Evolutionary conservation across 1,140 invertebrate species (phyloP).

Genomic region (Drosophila simulans): DNA sequence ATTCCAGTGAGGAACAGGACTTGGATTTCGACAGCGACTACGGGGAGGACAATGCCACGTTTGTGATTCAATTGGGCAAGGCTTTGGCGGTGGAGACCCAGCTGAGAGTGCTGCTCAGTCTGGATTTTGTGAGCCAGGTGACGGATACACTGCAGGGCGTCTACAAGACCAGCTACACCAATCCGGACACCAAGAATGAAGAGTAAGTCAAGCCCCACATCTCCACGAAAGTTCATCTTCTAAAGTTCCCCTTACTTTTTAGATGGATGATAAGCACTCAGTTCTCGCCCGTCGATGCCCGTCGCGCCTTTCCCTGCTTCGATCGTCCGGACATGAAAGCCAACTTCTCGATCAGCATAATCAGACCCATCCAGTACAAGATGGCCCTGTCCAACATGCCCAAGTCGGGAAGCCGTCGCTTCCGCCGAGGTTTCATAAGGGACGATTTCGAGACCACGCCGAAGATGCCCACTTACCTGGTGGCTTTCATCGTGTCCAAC

Average conservation of each 20-base stretch:
- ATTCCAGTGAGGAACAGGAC: constrained; percentile 61
- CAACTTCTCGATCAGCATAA: constrained; percentile 89
- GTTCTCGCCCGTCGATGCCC: constrained; percentile 92
- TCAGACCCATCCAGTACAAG: constrained; percentile 87
- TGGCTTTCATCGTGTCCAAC: constrained; percentile 86
- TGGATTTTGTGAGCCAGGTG: constrained; percentile 88
- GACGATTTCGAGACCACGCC: constrained; percentile 88
- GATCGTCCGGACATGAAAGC: constrained; percentile 94
- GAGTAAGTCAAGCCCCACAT: constrained; percentile 86
- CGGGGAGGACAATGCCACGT: constrained; percentile 72
- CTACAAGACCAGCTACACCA: constrained; percentile 91
- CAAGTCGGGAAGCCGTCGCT: constrained; percentile 38
- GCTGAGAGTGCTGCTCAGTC: constrained; percentile 83
- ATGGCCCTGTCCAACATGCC: constrained; percentile 89
- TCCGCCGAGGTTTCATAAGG: constrained; percentile 81
- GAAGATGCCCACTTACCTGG: constrained; percentile 91
- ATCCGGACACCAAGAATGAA: constrained; percentile 86
- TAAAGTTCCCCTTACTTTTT: too few relatives aligned
- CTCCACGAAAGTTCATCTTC: too few relatives aligned
- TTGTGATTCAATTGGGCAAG: constrained; percentile 63
- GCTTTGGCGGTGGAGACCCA: constrained; percentile 35
- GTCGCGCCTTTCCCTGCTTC: constrained; percentile 95
- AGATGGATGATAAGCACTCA: constrained; percentile 90
- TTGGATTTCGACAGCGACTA: constrained; percentile 79
- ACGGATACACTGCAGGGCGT: constrained; percentile 89